These are phyloP conservation scores for Platyscapa corneri DNA, from an alignment of 1,140 invertebrate genomes.

Conservation along the genomic window DNA sequence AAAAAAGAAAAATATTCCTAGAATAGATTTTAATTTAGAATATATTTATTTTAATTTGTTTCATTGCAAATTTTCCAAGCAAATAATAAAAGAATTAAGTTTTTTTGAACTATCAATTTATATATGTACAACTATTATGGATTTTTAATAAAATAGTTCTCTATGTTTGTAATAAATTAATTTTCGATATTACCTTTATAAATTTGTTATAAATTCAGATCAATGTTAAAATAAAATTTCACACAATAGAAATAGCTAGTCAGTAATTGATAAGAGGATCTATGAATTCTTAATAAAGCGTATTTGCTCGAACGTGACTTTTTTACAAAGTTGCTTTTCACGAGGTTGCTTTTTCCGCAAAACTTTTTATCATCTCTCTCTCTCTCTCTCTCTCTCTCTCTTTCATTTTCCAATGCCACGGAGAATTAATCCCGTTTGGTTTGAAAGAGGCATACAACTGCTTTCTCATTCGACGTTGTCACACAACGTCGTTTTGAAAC, in stretches of 20 bases:
- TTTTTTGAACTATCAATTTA: no score
- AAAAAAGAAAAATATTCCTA: no score
- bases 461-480: neutral
- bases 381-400: neutral
- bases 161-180: neutral
- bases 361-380: constrained; percentile 29
- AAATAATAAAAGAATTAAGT: no score
- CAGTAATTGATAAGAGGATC: constrained; percentile 15
- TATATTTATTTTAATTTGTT: no score
- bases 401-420: neutral
- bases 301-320: constrained; percentile 22
- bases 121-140: neutral
- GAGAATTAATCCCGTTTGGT: constrained; percentile 41
- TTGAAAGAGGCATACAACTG: constrained; percentile 21
- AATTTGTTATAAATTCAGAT: neutral
- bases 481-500: constrained; percentile 23
- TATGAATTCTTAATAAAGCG: constrained; percentile 41
- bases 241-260: constrained; percentile 11
- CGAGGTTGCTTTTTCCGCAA: constrained; percentile 14
- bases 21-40: no score
- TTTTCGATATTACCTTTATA: neutral
- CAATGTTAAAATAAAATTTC: neutral
- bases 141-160: neutral
- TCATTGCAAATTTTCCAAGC: no score
- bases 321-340: constrained; percentile 22